A percentile compares a stretch with the other conserved stretches of the same genome.
Evolutionary conservation across 2,113 vertebrate species (phyloP).

Genomic region (Phalacrocorax brasilianus): DNA sequence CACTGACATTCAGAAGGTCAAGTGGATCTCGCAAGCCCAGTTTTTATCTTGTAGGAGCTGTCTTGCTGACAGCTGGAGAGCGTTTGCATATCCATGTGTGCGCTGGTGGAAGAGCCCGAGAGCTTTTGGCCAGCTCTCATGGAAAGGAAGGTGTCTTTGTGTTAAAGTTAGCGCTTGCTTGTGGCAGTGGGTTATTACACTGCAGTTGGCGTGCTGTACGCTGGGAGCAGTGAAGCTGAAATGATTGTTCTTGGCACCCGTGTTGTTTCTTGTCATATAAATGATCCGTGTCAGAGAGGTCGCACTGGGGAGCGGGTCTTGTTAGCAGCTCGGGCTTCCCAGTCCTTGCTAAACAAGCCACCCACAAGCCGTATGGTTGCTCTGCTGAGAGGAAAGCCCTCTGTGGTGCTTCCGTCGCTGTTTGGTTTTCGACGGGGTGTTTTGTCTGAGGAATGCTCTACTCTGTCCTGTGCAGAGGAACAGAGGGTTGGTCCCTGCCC

Average conservation of each 20-base stretch:
- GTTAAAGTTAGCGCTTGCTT: neutral
- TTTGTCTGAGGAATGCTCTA: neutral
- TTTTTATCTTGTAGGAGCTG: neutral
- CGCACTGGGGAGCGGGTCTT: neutral
- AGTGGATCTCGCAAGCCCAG: neutral
- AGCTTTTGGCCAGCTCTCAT: accelerated
- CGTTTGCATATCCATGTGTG: accelerated
- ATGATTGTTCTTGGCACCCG: neutral
- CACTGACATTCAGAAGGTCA: neutral
- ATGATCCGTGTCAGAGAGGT: neutral
- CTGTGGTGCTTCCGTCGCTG: neutral
- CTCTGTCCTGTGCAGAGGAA: neutral
- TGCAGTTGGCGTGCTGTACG: neutral
- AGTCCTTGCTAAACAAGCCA: neutral
- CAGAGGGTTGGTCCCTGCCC: neutral
- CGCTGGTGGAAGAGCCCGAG: neutral
- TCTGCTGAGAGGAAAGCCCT: neutral
- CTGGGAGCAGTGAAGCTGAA: neutral
- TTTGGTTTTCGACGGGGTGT: neutral
- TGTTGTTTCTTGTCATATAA: neutral
- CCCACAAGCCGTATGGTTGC: neutral
- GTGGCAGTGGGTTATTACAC: neutral
- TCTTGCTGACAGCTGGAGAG: neutral
- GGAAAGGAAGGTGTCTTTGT: neutral
- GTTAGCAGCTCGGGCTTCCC: neutral